These are phyloP conservation scores for Solenopsis invicta DNA, from an alignment of 1,140 invertebrate species.

Conservation along the genomic window DNA sequence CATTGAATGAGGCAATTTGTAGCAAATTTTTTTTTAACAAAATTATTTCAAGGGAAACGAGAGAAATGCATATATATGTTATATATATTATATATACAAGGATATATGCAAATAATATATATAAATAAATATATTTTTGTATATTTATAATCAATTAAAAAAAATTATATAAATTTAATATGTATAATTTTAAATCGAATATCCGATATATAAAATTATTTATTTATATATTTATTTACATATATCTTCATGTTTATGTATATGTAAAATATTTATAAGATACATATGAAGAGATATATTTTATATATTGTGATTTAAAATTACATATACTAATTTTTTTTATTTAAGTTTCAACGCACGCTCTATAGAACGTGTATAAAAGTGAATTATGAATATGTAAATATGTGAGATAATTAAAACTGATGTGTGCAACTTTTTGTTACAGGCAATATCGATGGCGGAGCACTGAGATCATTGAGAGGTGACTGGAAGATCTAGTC, in stretches of 20 bases:
- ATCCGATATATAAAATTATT: too few relatives aligned
- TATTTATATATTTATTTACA: too few relatives aligned
- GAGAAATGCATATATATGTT: background rate
- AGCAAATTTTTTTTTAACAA: background rate
- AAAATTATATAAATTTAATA: too few relatives aligned
- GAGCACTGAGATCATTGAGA: constrained; percentile 77
- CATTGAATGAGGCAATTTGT: background rate
- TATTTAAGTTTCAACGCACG: background rate
- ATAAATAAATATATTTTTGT: too few relatives aligned
- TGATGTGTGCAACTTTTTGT: constrained; percentile 54
- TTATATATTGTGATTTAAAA: too few relatives aligned
- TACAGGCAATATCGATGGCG: constrained; percentile 81
- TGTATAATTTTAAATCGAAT: too few relatives aligned
- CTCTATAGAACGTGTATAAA: background rate
- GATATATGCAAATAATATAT: too few relatives aligned
- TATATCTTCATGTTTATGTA: too few relatives aligned
- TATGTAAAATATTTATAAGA: too few relatives aligned
- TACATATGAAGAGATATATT: too few relatives aligned
- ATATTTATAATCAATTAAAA: too few relatives aligned
- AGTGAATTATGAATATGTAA: background rate
- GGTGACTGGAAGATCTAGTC: constrained; percentile 81
- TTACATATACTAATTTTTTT: background rate
- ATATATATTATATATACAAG: too few relatives aligned
- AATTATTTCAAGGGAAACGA: background rate
- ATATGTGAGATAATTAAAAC: background rate